Conservation (phyloP, 2,113 vertebrate species). For the Trochalopteron elliotii region DNA sequence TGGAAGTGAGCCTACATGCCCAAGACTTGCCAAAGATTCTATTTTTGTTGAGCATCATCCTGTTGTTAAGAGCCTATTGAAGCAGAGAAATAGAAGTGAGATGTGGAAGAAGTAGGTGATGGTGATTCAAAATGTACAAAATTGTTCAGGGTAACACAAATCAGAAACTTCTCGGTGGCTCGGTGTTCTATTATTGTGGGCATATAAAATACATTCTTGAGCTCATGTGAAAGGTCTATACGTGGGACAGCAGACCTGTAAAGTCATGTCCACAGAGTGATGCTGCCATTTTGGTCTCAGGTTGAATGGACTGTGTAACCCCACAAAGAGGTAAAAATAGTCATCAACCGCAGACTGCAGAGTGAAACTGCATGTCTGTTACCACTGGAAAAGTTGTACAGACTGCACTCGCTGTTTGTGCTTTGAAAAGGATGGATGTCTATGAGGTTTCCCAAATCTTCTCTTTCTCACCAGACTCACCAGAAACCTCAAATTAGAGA, state of each 20-base stretch:
- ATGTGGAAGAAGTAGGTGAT: background rate
- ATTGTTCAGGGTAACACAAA: background rate
- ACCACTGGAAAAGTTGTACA: background rate
- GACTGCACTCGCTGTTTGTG: rapidly evolving
- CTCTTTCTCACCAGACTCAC: background rate
- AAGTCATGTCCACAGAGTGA: background rate
- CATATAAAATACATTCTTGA: background rate
- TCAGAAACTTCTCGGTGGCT: background rate
- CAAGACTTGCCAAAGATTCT: background rate
- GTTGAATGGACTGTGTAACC: background rate
- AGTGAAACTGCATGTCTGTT: background rate
- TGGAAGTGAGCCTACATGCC: background rate
- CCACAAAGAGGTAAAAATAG: background rate
- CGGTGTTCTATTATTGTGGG: rapidly evolving
- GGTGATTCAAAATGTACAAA: background rate
- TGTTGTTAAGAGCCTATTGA: background rate
- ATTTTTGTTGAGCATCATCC: background rate
- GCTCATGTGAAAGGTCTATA: background rate
- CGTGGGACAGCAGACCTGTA: background rate
- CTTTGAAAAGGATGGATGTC: background rate
- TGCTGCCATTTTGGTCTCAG: background rate
- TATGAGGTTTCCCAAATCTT: background rate
- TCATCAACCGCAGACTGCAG: background rate
- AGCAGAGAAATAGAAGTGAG: background rate
- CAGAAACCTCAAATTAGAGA: background rate